A percentile compares a stretch with the other conserved stretches of the same genome.
Evolutionary conservation across 2,797 vertebrate genomes (phyloP).

Genomic region (Cuniculus paca): DNA sequence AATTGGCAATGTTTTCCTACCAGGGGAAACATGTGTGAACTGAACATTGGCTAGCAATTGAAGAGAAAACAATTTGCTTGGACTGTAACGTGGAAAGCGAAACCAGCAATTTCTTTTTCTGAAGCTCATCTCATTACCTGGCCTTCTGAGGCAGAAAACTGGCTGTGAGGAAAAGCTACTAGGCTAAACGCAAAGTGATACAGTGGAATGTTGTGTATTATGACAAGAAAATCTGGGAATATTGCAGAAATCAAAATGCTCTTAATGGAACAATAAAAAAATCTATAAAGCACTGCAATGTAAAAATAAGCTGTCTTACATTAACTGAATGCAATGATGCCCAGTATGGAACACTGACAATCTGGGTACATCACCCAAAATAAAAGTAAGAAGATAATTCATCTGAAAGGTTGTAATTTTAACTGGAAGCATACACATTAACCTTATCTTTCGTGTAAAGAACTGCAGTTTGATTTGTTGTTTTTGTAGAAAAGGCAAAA

Average conservation of each 20-base stretch:
- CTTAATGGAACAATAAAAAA: slow-evolving; percentile 73
- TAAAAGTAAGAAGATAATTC: slow-evolving; percentile 57
- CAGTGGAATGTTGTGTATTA: slow-evolving; percentile 47
- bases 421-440: slow-evolving; percentile 44
- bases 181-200: slow-evolving; percentile 47
- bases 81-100: slow-evolving; percentile 65
- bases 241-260: slow-evolving; percentile 72
- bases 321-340: slow-evolving; percentile 52
- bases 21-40: slow-evolving; percentile 21
- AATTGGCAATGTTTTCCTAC: slow-evolving; percentile 16
- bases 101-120: slow-evolving; percentile 69
- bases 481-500: background rate
- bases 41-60: slow-evolving; percentile 9
- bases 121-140: slow-evolving; percentile 73
- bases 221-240: slow-evolving; percentile 74
- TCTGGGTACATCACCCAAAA: slow-evolving; percentile 6
- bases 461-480: slow-evolving; percentile 42
- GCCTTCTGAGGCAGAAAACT: slow-evolving; percentile 74
- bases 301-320: slow-evolving; percentile 73
- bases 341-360: slow-evolving; percentile 43
- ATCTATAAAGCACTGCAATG: slow-evolving; percentile 68
- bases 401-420: slow-evolving; percentile 58
- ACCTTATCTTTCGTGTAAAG: background rate
- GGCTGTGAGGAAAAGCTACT: slow-evolving; percentile 43
- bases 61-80: slow-evolving; percentile 64